Evolutionary conservation across 2,888 invertebrate genomes (phyloP).

Genomic region (Gasteruption jaculator): DNA sequence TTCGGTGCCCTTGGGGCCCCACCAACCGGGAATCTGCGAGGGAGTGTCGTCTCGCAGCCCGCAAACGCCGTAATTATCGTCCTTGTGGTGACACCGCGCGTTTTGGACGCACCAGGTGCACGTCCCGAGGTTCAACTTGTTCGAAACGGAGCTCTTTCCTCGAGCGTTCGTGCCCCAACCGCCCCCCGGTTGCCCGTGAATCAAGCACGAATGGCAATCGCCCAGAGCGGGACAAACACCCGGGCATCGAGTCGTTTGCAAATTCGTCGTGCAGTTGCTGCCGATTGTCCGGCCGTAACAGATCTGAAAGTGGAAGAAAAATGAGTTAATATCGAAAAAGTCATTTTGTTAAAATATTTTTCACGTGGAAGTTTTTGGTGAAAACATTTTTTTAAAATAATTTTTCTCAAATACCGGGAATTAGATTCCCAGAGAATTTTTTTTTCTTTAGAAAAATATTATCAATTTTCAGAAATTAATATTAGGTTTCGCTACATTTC

Average conservation of each 20-base stretch:
- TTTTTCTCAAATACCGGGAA: no score
- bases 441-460: slow-evolving; percentile 1
- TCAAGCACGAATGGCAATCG: slow-evolving; percentile 86
- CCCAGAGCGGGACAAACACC: slow-evolving; percentile 86
- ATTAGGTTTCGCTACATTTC: no score
- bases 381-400: not conserved
- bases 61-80: slow-evolving; percentile 79
- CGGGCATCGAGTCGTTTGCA: slow-evolving; percentile 82
- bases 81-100: slow-evolving; percentile 82
- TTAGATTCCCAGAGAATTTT: not conserved
- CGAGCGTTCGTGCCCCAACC: slow-evolving; percentile 46
- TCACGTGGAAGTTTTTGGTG: slow-evolving; percentile 1
- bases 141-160: slow-evolving; percentile 62
- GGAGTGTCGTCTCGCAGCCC: slow-evolving; percentile 74
- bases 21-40: slow-evolving; percentile 82
- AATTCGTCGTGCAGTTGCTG: slow-evolving; percentile 84
- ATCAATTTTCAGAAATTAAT: no score
- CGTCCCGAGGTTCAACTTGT: slow-evolving; percentile 72
- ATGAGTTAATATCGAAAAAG: not conserved
- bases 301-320: slow-evolving; percentile 36
- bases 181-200: slow-evolving; percentile 66
- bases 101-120: slow-evolving; percentile 94
- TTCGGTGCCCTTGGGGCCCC: slow-evolving; percentile 80
- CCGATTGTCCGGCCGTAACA: slow-evolving; percentile 83
- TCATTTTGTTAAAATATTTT: not conserved